Percentiles rank a stretch among this genome's conserved stretches.
Evolutionary conservation across 2,888 invertebrate genomes (phyloP).

Genomic region (Allophyes oxyacanthae): DNA sequence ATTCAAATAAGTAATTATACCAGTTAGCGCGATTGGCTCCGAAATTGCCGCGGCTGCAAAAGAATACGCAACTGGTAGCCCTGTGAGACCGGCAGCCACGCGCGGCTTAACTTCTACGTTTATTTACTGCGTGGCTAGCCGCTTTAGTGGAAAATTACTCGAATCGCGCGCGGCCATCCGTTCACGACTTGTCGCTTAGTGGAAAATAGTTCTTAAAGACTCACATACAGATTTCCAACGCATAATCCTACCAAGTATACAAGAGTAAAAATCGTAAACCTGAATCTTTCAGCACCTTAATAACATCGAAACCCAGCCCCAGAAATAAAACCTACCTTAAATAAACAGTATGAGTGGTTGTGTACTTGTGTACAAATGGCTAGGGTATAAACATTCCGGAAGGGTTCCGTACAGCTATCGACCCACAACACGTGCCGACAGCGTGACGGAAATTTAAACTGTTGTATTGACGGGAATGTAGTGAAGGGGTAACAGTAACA

Average conservation of each 20-base stretch:
- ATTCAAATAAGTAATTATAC: too few species aligned
- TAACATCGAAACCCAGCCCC: slow-evolving; percentile 11
- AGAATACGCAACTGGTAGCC: too few species aligned
- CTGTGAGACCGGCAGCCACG: too few species aligned
- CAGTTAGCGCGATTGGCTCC: too few species aligned
- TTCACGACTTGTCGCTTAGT: too few species aligned
- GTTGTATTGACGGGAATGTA: slow-evolving; percentile 43
- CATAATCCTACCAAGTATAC: not conserved
- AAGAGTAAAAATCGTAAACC: not conserved
- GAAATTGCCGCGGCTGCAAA: too few species aligned
- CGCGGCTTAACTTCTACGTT: too few species aligned
- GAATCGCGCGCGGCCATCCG: too few species aligned
- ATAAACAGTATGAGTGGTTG: slow-evolving; percentile 29
- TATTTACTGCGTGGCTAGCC: too few species aligned
- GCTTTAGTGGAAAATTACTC: too few species aligned
- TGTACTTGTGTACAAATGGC: slow-evolving; percentile 15
- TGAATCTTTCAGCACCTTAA: not conserved
- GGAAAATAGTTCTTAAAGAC: too few species aligned
- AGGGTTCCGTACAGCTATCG: slow-evolving; percentile 63
- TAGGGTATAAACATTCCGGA: slow-evolving; percentile 66
- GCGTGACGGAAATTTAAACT: slow-evolving; percentile 74
- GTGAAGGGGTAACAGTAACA: slow-evolving; percentile 21
- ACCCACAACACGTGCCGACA: slow-evolving; percentile 68
- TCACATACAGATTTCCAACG: not conserved
- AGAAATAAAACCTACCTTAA: slow-evolving; percentile 34